Base-by-base conservation (phyloP, 2,888 invertebrate genomes). In the Diarsia rubi region DNA sequence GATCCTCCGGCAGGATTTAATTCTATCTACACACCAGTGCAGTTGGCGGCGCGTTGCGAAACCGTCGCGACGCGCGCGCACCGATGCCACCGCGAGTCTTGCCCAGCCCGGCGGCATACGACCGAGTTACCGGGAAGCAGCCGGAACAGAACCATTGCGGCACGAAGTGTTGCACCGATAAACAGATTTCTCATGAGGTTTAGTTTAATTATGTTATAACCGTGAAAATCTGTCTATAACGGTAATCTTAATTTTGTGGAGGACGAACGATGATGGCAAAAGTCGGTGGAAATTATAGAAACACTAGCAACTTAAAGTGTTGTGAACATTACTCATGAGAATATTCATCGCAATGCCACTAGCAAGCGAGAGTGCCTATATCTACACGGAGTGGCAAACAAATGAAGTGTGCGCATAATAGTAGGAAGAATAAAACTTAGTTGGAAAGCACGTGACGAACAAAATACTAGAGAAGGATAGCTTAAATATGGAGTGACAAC, bases 21-120 rank as follows among this genome's bases (percentile, higher is more conserved):
- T 52, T n/a, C 77, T 80, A 81, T 54, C 71, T 80, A 80, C 82
- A 81, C 82, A 81, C 81, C 81, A 82, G 69, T 64, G 69, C 73
- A 45, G 81, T 21, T 42, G 69, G 81, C 69, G 65, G 81, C 77
- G 73, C 73, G 82, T 14, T 21, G 70, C 59, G 78, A 31, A 49
- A 37, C 24, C 65, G 60, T 14, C 57, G 64, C 54, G 81, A 62
- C 4, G 74, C 79, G 79, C 79, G 79, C 69, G 66, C 44, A 49
- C 64, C 52, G 59, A 27, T 44, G 49, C 27, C 52, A 42, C 63
- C 62, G 63, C 81, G 81, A 49, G 54, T 8, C 66, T 31, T n/a
- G 64, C 8, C 21, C 14, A 74, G 69, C 82, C 52, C 82, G 69
- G 63, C 82, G 81, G 70, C 81, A 74, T 44, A 60, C 82, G 69